Conservation (phyloP, 2,113 vertebrate species). For the Indri indri region DNA sequence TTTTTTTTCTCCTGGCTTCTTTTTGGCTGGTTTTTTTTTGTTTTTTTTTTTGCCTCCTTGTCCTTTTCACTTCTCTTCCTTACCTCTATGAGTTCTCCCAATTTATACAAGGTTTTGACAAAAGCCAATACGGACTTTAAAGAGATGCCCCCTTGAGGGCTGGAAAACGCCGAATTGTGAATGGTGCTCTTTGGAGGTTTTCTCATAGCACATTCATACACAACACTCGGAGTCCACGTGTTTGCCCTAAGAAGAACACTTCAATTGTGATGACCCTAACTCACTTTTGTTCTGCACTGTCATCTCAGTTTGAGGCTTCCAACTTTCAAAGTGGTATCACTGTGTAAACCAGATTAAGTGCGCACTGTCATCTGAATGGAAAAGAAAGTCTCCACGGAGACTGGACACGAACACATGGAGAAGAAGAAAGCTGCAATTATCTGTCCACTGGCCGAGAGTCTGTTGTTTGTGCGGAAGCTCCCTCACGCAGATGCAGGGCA, state of each 20-base stretch:
- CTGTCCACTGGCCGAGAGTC: conserved; percentile 70
- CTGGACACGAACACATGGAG: conserved; percentile 47
- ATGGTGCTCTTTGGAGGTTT: conserved; percentile 75
- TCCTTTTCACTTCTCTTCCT: conserved; percentile 48
- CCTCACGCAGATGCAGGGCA: conserved; percentile 39
- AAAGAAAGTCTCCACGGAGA: conserved; percentile 74
- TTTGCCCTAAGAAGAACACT: conserved; percentile 58
- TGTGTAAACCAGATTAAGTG: conserved; percentile 79
- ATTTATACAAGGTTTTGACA: conserved; percentile 71
- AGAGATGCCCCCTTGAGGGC: conserved; percentile 52
- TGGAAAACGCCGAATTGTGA: conserved; percentile 73
- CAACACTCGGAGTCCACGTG: conserved; percentile 47
- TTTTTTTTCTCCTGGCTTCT: conserved; percentile 82
- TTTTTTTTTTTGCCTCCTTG: conserved; percentile 72
- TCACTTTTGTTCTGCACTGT: conserved; percentile 72
- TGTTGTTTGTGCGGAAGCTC: neutral
- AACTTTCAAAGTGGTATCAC: conserved; percentile 69
- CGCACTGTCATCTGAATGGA: conserved; percentile 57
- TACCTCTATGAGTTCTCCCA: conserved; percentile 69
- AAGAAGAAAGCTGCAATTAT: conserved; percentile 48
- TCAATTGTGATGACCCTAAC: conserved; percentile 58
- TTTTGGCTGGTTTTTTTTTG: conserved; percentile 83
- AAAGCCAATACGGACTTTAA: conserved; percentile 63
- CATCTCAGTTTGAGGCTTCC: conserved; percentile 77
- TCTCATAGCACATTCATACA: conserved; percentile 73